Base-by-base conservation (phyloP, 2,797 vertebrate species). In the Darevskia mixta region DNA sequence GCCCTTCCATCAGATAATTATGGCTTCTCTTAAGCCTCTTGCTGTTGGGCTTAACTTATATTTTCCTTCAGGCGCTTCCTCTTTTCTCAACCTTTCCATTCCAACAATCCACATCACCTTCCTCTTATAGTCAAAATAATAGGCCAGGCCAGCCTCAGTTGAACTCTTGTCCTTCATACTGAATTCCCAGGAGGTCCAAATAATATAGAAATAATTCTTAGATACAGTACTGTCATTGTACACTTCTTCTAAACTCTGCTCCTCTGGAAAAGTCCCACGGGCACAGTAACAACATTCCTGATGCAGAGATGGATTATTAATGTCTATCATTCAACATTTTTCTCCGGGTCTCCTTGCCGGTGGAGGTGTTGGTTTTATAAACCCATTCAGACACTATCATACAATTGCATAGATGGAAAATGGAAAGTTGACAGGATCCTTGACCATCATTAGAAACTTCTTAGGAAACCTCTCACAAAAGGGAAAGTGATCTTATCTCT, bases 401-500 rank as follows among this genome's bases (percentile, higher is more conserved):
- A 18, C 69, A 75, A 2, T 79, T 61, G 35, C 67, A 81, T 41
- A 76, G 32, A 38, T 45, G n/a, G n/a, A 66, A 66, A 66, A 8
- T 75, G 27, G 20, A 49, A 75, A 67, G 61, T 55, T 71, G 15
- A n/a, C 58, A 85, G 2, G 55, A 80, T 20, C 64, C n/a, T 38
- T 67, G 69, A 41, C 18, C 41, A 87, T 58, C 20, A 32, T 43
- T 75, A 66, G 55, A 43, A 71, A 8, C 38, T 75, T 8, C 4
- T 38, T 29, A 13, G 18, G 7, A 4, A 81, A 89, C 49, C 8
- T 67, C 69, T 81, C 58, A 75, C 76, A 64, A 7, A 64, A 55
- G 58, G 49, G 35, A 76, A 82, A 67, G 72, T 15, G 69, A 38
- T 49, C 58, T 86, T 85, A 76, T 85, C 61, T 75, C 43, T 81